Evolutionary conservation across 2,113 vertebrate species (phyloP), one percentile per base, ranked within the genome.

Genomic region (Thalassarche chlororhynchos): DNA sequence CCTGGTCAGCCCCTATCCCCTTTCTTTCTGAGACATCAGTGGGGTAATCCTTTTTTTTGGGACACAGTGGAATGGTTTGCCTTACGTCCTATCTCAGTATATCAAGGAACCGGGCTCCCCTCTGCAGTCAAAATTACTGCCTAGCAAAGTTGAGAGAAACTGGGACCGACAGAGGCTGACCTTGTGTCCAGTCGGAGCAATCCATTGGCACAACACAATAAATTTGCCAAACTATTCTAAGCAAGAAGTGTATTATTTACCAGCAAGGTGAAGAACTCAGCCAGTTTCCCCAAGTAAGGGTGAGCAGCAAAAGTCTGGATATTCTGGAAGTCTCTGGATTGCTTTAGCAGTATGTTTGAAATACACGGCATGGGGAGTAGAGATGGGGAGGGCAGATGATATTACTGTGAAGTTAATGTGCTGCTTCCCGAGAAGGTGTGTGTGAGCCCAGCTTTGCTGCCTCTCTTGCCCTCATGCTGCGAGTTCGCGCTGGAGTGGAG

Each of bases 221-320:
- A 42, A 84, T 89, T 52, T 75, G 2, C 52, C 9, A 12, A 75
- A 60, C 5, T 78, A 9, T 51, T 89, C 29, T 52, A 75, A 75
- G 38, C 0, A 0, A 77, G 44, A 71, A 79, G 44, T 8, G 12
- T 28, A 21, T 78, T 82, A 57, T 71, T 94, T 81, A 60, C 26
- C 32, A 68, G 15, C 0, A 0, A 82, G 24, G 34, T 61, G 24
- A 85, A 84, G 84, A 95, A 36, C 34, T 36, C 0, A 0, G 31
- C 34, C 2, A 2, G 7, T 71, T 93, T 79, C 19, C 31, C 14
- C 3, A 40, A 21, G 25, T n/a, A 24, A 78, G 25, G 3, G 20
- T 51, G 47, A 62, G 36, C 42, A 54, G 3, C 29, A 82, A 47
- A 81, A 19, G 18, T 82, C 47, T 66, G 46, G 17, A 8, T 79